Evolutionary conservation across 2,888 invertebrate species (phyloP).

Genomic region (Pristionchus arcanus): DNA sequence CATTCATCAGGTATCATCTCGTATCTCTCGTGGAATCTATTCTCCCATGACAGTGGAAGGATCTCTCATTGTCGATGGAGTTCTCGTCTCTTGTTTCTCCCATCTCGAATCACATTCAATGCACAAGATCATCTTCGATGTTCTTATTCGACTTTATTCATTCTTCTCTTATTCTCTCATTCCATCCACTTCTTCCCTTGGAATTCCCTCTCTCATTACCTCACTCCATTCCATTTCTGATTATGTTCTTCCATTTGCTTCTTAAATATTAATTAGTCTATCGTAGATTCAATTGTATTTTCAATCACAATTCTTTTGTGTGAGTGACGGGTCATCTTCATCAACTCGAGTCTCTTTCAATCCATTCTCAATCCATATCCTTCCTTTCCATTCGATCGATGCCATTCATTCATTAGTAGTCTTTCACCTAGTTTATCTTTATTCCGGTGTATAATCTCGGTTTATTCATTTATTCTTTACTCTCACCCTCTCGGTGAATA

Average conservation of each 20-base stretch:
- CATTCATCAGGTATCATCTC: conserved; percentile 68
- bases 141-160: conserved; percentile 70
- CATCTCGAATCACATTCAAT: conserved; percentile 76
- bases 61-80: conserved; percentile 72
- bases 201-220: conserved; percentile 72
- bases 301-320: background rate
- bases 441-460: conserved; percentile 23
- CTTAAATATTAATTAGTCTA: conserved; percentile 9
- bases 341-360: conserved; percentile 4
- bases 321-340: background rate
- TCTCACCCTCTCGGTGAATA: conserved; percentile 17
- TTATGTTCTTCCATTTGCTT: conserved; percentile 53
- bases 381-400: conserved; percentile 12
- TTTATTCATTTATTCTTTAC: background rate
- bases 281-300: background rate
- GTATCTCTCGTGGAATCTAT: conserved; percentile 74
- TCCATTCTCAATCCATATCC: conserved; percentile 26
- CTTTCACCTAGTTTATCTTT: background rate
- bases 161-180: conserved; percentile 63
- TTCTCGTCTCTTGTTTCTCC: conserved; percentile 77
- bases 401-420: background rate
- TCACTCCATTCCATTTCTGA: conserved; percentile 56
- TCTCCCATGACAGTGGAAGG: conserved; percentile 79
- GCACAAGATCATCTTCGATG: conserved; percentile 77
- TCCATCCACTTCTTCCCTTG: conserved; percentile 57